phyloP scores from a whole-genome alignment of 2,113 vertebrate genomes.

The Calidris pygmaea region DNA sequence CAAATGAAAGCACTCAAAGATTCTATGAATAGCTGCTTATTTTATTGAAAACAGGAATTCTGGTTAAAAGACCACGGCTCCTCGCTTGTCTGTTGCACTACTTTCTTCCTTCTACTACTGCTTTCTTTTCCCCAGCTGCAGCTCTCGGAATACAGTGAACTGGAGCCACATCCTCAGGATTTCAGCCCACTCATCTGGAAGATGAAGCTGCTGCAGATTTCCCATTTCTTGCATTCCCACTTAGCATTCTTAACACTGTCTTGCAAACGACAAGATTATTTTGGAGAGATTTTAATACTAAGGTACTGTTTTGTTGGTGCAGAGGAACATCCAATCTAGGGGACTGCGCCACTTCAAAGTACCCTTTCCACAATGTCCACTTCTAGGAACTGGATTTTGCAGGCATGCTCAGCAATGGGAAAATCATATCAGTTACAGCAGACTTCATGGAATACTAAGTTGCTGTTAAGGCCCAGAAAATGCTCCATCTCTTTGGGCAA shows the following conservation, averaged over 20 bases:
- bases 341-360: neutral
- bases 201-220: neutral
- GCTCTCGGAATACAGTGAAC: neutral
- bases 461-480: neutral
- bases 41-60: neutral
- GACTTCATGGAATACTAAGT: neutral
- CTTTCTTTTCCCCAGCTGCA: neutral
- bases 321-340: neutral
- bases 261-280: neutral
- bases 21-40: neutral
- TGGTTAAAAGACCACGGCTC: neutral
- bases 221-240: neutral
- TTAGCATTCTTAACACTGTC: neutral
- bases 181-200: neutral
- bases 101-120: neutral
- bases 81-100: neutral
- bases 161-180: neutral
- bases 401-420: neutral
- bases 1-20: neutral
- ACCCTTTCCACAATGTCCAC: neutral
- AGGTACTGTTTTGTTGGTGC: neutral
- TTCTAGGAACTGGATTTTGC: neutral
- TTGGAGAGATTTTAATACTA: neutral
- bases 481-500: neutral
- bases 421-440: neutral